Evolutionary conservation across 2,113 vertebrate genomes (phyloP), one percentile per base, ranked within the genome.

Genomic region (Osmerus mordax): DNA sequence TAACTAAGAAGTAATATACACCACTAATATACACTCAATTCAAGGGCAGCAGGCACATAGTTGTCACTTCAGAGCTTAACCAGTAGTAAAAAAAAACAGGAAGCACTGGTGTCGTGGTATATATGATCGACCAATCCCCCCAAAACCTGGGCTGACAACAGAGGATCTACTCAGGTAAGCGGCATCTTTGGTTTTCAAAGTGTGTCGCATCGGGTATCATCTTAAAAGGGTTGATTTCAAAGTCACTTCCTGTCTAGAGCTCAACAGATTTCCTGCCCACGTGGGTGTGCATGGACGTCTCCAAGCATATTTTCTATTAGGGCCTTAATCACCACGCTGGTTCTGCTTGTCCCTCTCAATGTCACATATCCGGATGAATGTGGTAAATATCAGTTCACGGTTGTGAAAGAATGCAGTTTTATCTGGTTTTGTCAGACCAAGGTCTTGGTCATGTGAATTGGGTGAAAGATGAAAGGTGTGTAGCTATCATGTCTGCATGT

Each of bases 281-380:
- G 74, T 60, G 81, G 83, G 88, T 86, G 69, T 76, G 90, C 84
- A 87, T 76, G 83, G 72, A 88, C 91, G 89, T 89, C 86, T 89
- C 60, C 64, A 81, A 89, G 87, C 83, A 87, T 88, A 90, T 89
- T 89, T 92, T 87, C 91, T 90, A 83, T 89, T 86, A 65, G 86
- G 83, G 78, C 83, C 85, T 89, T 91, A 91, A 92, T 93, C 88
- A 80, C 77, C 81, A 74, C 54, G 70, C 81, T 81, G 84, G 87
- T 90, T 92, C 89, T 91, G 90, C 89, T 87, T 90, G 89, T 91
- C 91, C 87, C 84, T 83, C 87, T 88, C 84, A 79, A 82, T 89
- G 88, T 91, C 87, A 90, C 80, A 86, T 86, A 89, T 88, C 87
- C 84, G 87, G 86, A 89, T 90, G 83, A 92, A 83, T 77, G 83